These are phyloP conservation scores for Aspidiotus rigidus DNA, from an alignment of 2,888 invertebrate genomes.

Conservation along the genomic window DNA sequence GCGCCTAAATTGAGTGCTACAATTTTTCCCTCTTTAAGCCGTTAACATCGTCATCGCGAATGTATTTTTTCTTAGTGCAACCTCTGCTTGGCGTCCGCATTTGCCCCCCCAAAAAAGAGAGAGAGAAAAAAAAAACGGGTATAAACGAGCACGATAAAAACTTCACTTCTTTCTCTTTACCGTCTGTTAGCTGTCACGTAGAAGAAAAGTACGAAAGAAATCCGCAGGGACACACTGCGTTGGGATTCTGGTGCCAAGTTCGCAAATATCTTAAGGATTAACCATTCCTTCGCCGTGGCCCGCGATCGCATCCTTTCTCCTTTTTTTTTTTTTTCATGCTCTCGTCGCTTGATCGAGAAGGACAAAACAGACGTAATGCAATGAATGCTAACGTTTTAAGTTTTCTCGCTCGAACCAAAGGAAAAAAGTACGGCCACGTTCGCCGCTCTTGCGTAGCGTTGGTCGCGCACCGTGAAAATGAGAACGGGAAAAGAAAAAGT, in stretches of 20 bases:
- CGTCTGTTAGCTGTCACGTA: slow-evolving; percentile 31
- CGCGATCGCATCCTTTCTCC: slow-evolving; percentile 20
- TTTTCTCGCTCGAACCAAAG: slow-evolving; percentile 23
- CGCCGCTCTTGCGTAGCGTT: slow-evolving; percentile 11
- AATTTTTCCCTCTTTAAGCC: no score
- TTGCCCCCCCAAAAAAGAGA: no score
- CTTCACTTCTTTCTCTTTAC: slow-evolving; percentile 28
- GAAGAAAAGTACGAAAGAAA: slow-evolving; percentile 24
- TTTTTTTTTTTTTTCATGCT: slow-evolving; percentile 6
- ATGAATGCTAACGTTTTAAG: slow-evolving; percentile 23
- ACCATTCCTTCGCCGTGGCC: slow-evolving; percentile 21
- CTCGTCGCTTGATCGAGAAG: neutral
- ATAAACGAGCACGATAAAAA: slow-evolving; percentile 26
- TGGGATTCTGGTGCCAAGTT: slow-evolving; percentile 32
- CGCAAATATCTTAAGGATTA: slow-evolving; percentile 31
- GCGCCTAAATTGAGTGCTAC: no score
- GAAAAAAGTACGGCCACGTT: neutral
- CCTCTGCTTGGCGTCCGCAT: no score
- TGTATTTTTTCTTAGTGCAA: no score
- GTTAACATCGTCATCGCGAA: no score
- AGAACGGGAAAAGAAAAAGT: slow-evolving; percentile 17
- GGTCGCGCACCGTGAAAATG: slow-evolving; percentile 15
- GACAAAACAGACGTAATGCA: slow-evolving; percentile 18
- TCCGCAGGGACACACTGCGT: slow-evolving; percentile 27
- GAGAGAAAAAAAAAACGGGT: neutral